These are phyloP conservation scores for Leiothrix lutea DNA, from an alignment of 2,113 vertebrate genomes.

Conservation along the genomic window DNA sequence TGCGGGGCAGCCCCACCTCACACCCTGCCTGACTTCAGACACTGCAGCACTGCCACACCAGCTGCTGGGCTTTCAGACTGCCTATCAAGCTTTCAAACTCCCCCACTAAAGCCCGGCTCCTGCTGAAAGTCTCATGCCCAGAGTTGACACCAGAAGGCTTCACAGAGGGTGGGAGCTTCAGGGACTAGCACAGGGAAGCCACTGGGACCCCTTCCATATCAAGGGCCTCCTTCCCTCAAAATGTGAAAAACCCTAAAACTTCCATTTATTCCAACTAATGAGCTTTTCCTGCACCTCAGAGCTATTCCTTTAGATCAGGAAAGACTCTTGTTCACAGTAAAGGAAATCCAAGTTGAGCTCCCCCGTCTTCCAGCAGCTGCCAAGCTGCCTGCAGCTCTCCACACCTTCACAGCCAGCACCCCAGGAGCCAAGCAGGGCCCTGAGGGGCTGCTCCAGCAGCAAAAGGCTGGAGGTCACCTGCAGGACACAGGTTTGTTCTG, in stretches of 20 bases:
- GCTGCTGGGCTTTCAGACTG: not conserved
- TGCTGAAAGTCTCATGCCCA: not conserved
- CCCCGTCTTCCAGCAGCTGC: accelerated
- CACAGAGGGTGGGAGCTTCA: not conserved
- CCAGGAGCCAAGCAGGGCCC: accelerated
- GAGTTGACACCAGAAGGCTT: accelerated
- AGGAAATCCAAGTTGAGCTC: not conserved
- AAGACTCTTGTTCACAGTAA: not conserved
- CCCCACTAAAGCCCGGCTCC: not conserved
- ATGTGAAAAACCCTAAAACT: not conserved
- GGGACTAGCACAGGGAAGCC: not conserved
- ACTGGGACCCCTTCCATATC: too few species aligned
- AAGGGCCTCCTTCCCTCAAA: not conserved
- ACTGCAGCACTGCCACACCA: not conserved
- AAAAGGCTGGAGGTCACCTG: not conserved
- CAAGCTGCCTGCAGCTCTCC: not conserved
- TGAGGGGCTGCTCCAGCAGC: not conserved
- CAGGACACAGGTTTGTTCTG: accelerated
- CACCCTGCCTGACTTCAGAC: not conserved
- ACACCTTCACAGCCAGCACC: not conserved
- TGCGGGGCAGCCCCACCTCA: not conserved
- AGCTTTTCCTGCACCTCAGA: not conserved
- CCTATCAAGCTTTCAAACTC: too few species aligned
- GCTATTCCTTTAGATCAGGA: not conserved
- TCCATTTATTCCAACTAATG: accelerated